Evolutionary conservation across 2,113 vertebrate genomes (phyloP).

Genomic region (Potamarius usumacintae): DNA sequence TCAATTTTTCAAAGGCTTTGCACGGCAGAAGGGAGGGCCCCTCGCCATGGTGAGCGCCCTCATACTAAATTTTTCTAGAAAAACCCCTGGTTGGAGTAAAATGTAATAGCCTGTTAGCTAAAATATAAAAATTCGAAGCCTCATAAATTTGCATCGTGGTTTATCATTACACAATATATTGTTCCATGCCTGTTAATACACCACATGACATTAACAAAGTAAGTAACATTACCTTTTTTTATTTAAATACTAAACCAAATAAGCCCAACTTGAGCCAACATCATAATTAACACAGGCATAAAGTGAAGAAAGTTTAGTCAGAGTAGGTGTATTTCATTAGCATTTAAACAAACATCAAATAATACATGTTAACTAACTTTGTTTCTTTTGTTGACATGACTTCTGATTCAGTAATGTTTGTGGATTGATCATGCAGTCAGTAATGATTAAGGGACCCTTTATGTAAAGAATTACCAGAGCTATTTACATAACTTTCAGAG

Average conservation of each 20-base stretch:
- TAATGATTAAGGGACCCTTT: neutral
- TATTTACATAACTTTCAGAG: neutral
- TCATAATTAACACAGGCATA: neutral
- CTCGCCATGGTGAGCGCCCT: too few species aligned
- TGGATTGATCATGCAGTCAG: neutral
- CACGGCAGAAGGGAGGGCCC: too few species aligned
- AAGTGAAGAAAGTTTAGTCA: neutral
- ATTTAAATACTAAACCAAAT: neutral
- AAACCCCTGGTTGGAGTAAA: too few species aligned
- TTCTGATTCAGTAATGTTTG: neutral
- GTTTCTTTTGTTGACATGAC: neutral
- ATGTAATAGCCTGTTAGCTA: too few species aligned
- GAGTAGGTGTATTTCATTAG: neutral
- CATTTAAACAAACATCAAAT: neutral
- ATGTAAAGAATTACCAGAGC: neutral
- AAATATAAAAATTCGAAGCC: too few species aligned
- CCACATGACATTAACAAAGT: neutral
- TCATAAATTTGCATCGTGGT: too few species aligned
- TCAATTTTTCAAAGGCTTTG: too few species aligned
- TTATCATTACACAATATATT: too few species aligned
- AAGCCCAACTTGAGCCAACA: neutral
- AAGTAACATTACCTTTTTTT: neutral
- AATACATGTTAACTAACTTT: neutral
- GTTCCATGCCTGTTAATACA: too few species aligned
- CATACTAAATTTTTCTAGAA: too few species aligned